These are phyloP conservation scores for Phylloscopus trochilus DNA, from an alignment of 2,113 vertebrate species.

Conservation along the genomic window DNA sequence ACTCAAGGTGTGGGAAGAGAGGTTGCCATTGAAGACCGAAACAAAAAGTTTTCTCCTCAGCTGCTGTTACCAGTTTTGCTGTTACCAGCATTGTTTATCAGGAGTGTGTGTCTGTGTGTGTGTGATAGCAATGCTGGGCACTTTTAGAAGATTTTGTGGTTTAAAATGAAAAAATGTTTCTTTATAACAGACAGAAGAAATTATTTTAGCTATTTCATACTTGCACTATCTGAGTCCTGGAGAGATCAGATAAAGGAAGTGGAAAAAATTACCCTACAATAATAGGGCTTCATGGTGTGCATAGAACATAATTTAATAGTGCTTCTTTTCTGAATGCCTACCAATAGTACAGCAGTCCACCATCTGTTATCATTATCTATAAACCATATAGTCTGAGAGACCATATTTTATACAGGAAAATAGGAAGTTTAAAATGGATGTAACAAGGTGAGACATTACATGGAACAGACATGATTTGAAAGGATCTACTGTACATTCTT, in stretches of 20 bases:
- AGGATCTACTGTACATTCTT: background rate
- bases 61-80: background rate
- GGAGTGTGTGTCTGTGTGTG: background rate
- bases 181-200: background rate
- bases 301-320: background rate
- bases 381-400: background rate
- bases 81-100: background rate
- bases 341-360: background rate
- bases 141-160: background rate
- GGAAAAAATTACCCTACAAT: background rate
- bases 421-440: background rate
- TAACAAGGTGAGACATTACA: background rate
- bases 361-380: background rate
- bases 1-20: background rate
- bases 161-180: background rate
- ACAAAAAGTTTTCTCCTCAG: background rate
- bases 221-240: background rate
- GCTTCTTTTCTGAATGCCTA: background rate
- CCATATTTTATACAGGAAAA: background rate
- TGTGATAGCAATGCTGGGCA: background rate
- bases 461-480: background rate
- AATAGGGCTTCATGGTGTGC: background rate
- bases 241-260: background rate
- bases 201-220: background rate
- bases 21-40: background rate